Percentiles rank a stretch among this genome's conserved stretches.
These are phyloP conservation scores for Chaetodon trifasciatus DNA, from an alignment of 2,797 vertebrate genomes.

Conservation along the genomic window DNA sequence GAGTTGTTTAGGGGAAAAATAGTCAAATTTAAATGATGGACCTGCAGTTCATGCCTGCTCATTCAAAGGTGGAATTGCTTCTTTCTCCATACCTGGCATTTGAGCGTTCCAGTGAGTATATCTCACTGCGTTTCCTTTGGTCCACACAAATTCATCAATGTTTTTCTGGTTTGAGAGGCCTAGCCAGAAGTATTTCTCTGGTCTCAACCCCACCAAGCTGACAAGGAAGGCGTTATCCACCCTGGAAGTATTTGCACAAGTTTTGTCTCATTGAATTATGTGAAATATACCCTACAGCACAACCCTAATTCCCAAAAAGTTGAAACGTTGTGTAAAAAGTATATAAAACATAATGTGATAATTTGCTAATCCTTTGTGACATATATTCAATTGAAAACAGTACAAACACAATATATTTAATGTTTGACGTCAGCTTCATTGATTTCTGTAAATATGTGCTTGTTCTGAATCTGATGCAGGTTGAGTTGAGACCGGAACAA, in stretches of 20 bases:
- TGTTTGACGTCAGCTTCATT: no score
- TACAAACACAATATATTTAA: no score
- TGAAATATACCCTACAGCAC: background rate
- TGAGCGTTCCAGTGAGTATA: slow-evolving; percentile 93
- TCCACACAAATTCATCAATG: slow-evolving; percentile 89
- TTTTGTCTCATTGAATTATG: background rate
- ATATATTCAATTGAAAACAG: no score
- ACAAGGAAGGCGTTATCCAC: slow-evolving; percentile 95
- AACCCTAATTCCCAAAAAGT: no score
- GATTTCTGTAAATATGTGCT: no score
- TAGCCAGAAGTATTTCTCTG: slow-evolving; percentile 94
- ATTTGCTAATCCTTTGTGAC: no score
- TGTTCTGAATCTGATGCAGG: no score
- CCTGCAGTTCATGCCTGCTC: background rate
- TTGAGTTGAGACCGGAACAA: no score
- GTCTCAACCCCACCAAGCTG: slow-evolving; percentile 90
- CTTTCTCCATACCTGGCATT: slow-evolving; percentile 90
- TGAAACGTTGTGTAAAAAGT: no score
- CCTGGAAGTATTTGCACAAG: slow-evolving; percentile 76
- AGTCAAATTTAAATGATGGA: background rate
- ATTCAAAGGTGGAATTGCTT: background rate
- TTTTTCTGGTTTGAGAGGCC: slow-evolving; percentile 91
- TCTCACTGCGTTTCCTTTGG: slow-evolving; percentile 80
- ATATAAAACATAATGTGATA: no score
- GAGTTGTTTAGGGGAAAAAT: slow-evolving; percentile 6